A percentile compares a stretch with the other conserved stretches of the same genome.
Conservation (phyloP, 2,888 invertebrate species). For the Leptothorax acervorum region DNA sequence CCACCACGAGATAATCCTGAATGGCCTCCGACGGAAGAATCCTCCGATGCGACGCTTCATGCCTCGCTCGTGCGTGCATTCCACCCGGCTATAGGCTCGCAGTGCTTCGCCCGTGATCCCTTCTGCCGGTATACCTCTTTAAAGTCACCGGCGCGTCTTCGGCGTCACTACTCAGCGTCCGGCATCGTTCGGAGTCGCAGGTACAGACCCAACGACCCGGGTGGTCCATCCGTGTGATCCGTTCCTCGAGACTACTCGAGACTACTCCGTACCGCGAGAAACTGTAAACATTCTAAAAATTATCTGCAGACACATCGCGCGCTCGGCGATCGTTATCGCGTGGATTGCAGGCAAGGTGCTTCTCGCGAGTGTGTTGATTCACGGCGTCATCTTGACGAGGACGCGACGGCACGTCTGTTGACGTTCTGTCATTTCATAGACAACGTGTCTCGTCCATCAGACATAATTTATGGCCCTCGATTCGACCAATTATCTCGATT, state of each 20-base stretch:
- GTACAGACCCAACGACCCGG: no score
- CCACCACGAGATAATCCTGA: slow-evolving; percentile 4
- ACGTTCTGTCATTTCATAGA: background rate
- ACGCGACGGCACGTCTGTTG: background rate
- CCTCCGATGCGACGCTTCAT: slow-evolving; percentile 31
- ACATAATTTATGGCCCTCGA: slow-evolving; percentile 15
- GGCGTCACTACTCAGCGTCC: background rate
- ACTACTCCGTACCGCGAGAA: background rate
- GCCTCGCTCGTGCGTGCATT: slow-evolving; percentile 65
- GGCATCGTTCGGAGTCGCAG: background rate
- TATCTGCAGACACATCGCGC: background rate
- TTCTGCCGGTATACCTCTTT: slow-evolving; percentile 38
- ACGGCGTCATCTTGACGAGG: background rate
- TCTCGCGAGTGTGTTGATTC: background rate
- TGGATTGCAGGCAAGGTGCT: background rate
- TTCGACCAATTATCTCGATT: slow-evolving; percentile 57
- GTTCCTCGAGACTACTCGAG: no score
- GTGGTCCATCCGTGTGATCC: background rate
- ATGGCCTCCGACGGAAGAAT: background rate
- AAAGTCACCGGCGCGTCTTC: slow-evolving; percentile 39
- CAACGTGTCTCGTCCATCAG: slow-evolving; percentile 19
- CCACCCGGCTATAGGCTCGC: slow-evolving; percentile 54
- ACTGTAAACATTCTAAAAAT: background rate
- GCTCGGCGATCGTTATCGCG: background rate
- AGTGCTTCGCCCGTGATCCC: slow-evolving; percentile 28